Conservation (phyloP, 2,113 vertebrate species). For the Aptenodytes patagonicus region DNA sequence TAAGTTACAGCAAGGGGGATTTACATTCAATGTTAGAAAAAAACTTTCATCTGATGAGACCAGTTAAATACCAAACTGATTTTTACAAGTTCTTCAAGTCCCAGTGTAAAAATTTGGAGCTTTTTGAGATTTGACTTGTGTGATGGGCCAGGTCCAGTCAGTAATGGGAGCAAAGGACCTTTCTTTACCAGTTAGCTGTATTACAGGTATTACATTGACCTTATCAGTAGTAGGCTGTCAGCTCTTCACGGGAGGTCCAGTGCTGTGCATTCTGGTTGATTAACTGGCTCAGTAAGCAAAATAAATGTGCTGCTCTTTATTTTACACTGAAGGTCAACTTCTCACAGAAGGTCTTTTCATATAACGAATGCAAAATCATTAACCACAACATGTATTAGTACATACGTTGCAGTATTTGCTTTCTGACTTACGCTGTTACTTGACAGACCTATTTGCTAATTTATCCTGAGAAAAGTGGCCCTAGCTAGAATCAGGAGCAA, state of each 20-base stretch:
- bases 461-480: neutral
- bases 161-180: neutral
- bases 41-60: neutral
- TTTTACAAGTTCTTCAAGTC: neutral
- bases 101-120: neutral
- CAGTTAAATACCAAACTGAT: neutral
- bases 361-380: neutral
- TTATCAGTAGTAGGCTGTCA: neutral
- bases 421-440: neutral
- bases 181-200: neutral
- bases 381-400: neutral
- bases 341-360: neutral
- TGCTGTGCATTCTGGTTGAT: neutral
- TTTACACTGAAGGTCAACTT: neutral
- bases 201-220: neutral
- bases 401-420: neutral
- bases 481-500: neutral
- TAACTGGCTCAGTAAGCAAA: neutral
- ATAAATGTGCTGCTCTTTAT: neutral
- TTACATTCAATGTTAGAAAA: neutral
- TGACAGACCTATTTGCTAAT: neutral
- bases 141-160: neutral
- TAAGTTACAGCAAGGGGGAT: neutral
- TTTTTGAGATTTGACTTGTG: neutral
- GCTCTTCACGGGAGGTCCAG: neutral